These are phyloP conservation scores for Nomada flava DNA, from an alignment of 2,888 invertebrate genomes.

Conservation along the genomic window DNA sequence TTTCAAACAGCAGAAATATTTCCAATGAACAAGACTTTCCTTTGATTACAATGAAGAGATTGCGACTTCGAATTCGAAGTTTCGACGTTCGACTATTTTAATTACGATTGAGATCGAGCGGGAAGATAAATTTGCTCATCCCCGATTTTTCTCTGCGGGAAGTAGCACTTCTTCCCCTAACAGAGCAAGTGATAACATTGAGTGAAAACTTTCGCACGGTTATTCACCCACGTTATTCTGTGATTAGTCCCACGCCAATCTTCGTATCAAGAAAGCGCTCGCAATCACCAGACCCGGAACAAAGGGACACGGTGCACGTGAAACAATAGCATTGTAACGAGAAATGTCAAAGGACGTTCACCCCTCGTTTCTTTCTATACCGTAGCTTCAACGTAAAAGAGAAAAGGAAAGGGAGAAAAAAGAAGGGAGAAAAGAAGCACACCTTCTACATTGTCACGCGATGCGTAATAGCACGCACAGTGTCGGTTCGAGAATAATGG, in stretches of 20 bases:
- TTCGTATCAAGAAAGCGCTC: conserved; percentile 19
- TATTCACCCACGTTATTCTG: background rate
- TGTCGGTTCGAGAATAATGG: conserved; percentile 39
- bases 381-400: background rate
- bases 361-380: conserved; percentile 22
- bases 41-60: too few relatives aligned
- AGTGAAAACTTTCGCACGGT: conserved; percentile 17
- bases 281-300: background rate
- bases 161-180: background rate
- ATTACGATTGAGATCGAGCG: too few relatives aligned
- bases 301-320: conserved; percentile 20
- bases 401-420: too few relatives aligned
- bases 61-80: too few relatives aligned
- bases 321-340: conserved; percentile 18
- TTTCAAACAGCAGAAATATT: too few relatives aligned
- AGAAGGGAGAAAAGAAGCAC: background rate
- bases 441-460: conserved; percentile 43
- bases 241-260: conserved; percentile 30
- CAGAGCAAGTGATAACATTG: background rate
- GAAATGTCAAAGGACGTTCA: conserved; percentile 47
- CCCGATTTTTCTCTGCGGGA: background rate
- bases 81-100: too few relatives aligned
- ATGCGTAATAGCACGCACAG: conserved; percentile 49
- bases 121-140: background rate
- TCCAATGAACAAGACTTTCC: too few relatives aligned